phyloP scores from a whole-genome alignment of 2,113 vertebrate species.

The Plecotus auritus region DNA sequence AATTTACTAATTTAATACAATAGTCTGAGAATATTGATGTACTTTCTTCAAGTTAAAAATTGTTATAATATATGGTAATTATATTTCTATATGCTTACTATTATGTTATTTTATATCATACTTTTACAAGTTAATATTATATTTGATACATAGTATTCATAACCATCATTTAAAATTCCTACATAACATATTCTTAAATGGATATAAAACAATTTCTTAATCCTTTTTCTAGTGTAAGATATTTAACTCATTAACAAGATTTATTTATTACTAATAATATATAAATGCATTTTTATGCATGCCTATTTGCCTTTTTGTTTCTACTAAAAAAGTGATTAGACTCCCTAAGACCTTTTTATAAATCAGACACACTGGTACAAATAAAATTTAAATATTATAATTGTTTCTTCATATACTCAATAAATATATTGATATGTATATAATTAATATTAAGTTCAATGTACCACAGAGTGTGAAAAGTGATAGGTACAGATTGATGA shows the following conservation, averaged over 20 bases:
- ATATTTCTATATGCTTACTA: background rate
- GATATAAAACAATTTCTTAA: background rate
- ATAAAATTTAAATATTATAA: background rate
- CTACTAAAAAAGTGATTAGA: background rate
- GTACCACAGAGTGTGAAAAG: background rate
- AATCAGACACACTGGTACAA: background rate
- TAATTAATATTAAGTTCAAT: background rate
- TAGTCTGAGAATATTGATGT: background rate
- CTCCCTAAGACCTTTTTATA: background rate
- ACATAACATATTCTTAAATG: background rate
- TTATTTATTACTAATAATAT: background rate
- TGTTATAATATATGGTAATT: background rate
- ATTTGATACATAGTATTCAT: background rate
- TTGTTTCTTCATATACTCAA: background rate
- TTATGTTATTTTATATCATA: background rate
- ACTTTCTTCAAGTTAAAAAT: background rate
- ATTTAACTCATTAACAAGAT: background rate
- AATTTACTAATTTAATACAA: background rate
- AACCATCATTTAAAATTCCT: background rate
- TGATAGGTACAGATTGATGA: background rate
- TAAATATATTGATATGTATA: background rate
- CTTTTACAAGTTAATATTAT: background rate
- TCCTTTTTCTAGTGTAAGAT: background rate
- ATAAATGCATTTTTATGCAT: background rate
- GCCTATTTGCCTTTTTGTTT: background rate